Evolutionary conservation across 2,888 invertebrate species (phyloP), one percentile per base, ranked within the genome.

Genomic region (Clusia tigrina): DNA sequence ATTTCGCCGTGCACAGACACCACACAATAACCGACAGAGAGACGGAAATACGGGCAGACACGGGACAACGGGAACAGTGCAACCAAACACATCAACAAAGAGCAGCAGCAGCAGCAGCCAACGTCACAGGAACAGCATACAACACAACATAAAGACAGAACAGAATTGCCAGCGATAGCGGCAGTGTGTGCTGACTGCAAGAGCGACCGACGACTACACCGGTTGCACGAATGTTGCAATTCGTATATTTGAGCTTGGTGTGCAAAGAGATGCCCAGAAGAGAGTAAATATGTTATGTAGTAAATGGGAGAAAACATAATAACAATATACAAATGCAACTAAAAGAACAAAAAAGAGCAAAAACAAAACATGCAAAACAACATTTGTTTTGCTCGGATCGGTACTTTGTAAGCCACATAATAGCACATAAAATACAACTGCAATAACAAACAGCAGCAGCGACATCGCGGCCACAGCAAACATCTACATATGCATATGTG

Each of bases 31-130:
- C 58, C 46, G 46, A 62, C 38, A 25, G 55, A 46, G 24, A 52
- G 18, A 59, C 62, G 24, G 32, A 59, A 51, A 60, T 26, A 63
- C 46, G n/a, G n/a, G n/a, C n/a, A 56, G 48, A 59, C 37, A 61
- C 37, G 60, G 25, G 54, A 53, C 46, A 23, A 42, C 42, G 42
- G 42, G 42, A 42, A 42, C 42, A 3, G 42, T 42, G 42, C 42
- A 42, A n/a, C 42, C 42, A 42, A 10, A 42, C 15, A n/a, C n/a
- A n/a, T n/a, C n/a, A n/a, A n/a, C n/a, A n/a, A n/a, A n/a, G n/a
- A n/a, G n/a, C 32, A 32, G 12, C 6, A 32, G 12, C 32, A 32
- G 12, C 15, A 42, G n/a, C 42, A 42, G 42, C n/a, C 42, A 42
- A 42, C 6, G 32, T 32, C 32, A 32, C 6, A 9, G 32, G 6